Evolutionary conservation across 37 sponge, comb jelly and placozoan genomes (phyloP), one percentile per base, ranked within the genome.

Genomic region (Dysidea cf. avara): DNA sequence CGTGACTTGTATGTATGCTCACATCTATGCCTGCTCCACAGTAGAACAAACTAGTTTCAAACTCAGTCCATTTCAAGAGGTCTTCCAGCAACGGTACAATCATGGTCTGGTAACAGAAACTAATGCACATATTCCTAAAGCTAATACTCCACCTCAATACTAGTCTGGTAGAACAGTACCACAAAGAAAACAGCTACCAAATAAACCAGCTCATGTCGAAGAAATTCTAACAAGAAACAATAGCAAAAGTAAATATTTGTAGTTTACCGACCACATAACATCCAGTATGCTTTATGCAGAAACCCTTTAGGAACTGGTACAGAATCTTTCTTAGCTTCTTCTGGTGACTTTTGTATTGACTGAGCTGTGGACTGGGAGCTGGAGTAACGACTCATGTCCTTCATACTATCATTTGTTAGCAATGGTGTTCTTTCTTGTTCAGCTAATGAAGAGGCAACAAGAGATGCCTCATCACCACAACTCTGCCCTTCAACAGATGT

Each of bases 91-190:
- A 64, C 16, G 95, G 95, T 5, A 94, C 90, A 13, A 90, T 40
- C 56, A 90, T 76, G 0, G 90, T 75, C 84, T 90, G 54, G 31
- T 56, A 35, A 53, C 13, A 71, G 17, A 24, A 26, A 32, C 29
- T 60, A 25, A 60, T 18, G 12, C 7, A 13, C 4, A 30, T 28
- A 17, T 6, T 56, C 13, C 25, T 13, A 26, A 28, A 56, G 7
- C 28, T 30, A 64, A 6, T 24, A 7, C 52, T 1, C 58, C 53
- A 90, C 90, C 77, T 94, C 95, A 17, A 90, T 57, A 25, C 79
- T 47, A 1, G 75, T 76, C 50, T 94, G 95, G 49, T 79, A 90
- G 74, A 90, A 94, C 63, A 94, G 61, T 0, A 80, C 82, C 0
- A 86, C 52, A 30, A 91, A 90, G 7, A 83, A 77, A 2, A 86